Evolutionary conservation across 2,888 invertebrate species (phyloP), one percentile per base, ranked within the genome.

Genomic region (Leptura quadrifasciata): DNA sequence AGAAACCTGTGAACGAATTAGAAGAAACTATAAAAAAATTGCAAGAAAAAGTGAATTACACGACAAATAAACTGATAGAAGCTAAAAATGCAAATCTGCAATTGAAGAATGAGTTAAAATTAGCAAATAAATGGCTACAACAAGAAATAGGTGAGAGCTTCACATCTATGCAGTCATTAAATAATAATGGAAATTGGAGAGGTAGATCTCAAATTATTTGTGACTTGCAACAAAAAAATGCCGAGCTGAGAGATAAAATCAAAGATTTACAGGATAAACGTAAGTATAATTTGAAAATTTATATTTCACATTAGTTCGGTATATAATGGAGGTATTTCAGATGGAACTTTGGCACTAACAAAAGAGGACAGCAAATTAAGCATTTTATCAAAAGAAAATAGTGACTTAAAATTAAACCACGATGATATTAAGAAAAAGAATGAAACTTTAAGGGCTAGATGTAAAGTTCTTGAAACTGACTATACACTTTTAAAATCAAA

Each of bases 141-240:
- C 94, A 94, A 86, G 96, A 96, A 89, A 90, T 94, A 17, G 96
- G 96, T 0, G 94, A 95, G 74, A 92, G 91, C 81, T 92, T 94
- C 55, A 92, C 91, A 2, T 93, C 92, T 82, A 90, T 95, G 10
- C 92, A 92, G 82, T 90, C 91, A 69, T 85, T 94, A 39, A 91
- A 91, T 65, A 91, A 91, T 81, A 88, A 91, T 67, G 90, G 91
- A 58, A 92, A 92, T 12, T 96, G 95, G 95, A 93, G 94, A 79
- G 95, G 96, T 0, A 91, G 95, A 79, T 94, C 95, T 0, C 95
- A 95, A 84, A 94, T 95, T 84, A 95, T 96, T 76, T 87, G 93
- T 0, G 88, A 92, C 15, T 88, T 96, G 64, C 94, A 94, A 85
- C 92, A 92, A 70, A 94, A 93, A 89, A 89, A 95, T 65, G 88